Evolutionary conservation across 2,113 vertebrate genomes (phyloP), one percentile per base, ranked within the genome.

Genomic region (Lontra canadensis): DNA sequence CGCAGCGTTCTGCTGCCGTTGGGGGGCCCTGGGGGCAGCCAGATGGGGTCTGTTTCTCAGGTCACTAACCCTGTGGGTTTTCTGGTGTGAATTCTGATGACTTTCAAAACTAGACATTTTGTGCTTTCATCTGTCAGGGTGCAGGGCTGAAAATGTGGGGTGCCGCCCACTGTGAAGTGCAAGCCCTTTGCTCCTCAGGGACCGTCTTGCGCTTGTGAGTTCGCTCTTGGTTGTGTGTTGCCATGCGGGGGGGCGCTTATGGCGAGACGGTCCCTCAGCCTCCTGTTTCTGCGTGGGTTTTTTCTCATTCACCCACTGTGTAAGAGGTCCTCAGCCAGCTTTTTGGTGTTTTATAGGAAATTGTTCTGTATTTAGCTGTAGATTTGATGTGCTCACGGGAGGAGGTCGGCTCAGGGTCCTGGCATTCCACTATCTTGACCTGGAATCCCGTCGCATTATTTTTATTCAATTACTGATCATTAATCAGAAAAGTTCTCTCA

Each of bases 201-300:
- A 78, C 57, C 20, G 42, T 47, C 29, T 26, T 14, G 44, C n/a
- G n/a, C 36, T 55, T 34, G 15, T 6, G 59, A 67, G n/a, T 55
- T 55, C 42, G 20, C 25, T 34, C 34, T 13, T 15, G 14, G 4
- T 83, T 15, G 6, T 83, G 23, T 11, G 21, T 8, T 1, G 17
- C 13, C 12, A 0, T 78, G 3, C 34, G 52, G 57, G 47, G 13
- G n/a, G 76, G n/a, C 4, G 26, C 29, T 25, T 25, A 6, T 26
- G 34, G 36, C 31, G 20, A 52, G 42, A 12, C 23, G 8, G 26
- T 20, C n/a, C 26, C 15, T 55, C 44, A 20, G 42, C 4, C 73
- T 20, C 25, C 29, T 86, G n/a, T 39, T 39, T 36, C 13, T 0
- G 1, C 23, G n/a, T 34, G 8, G 25, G 42, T 1, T 21, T 49